phyloP scores from a whole-genome alignment of 2,113 vertebrate genomes.

The Mormoops blainvillei region DNA sequence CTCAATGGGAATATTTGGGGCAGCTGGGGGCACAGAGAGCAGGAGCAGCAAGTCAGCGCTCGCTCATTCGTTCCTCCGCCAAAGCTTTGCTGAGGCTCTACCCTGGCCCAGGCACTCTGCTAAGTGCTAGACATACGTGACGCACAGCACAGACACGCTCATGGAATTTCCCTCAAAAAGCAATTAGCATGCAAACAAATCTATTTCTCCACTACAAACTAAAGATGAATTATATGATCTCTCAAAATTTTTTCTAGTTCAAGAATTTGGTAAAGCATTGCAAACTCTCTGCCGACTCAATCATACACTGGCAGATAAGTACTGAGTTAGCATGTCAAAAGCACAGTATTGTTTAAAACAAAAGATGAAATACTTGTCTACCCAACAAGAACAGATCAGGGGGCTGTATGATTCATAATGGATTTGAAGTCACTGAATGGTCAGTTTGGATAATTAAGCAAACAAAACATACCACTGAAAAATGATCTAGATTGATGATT shows the following conservation, averaged over 20 bases:
- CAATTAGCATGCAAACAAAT: background rate
- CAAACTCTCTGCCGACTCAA: background rate
- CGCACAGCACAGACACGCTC: background rate
- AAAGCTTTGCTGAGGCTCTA: background rate
- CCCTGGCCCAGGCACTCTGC: background rate
- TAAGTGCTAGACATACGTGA: background rate
- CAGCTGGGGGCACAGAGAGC: background rate
- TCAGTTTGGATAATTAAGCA: conserved; percentile 44
- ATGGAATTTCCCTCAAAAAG: background rate
- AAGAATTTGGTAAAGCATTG: conserved; percentile 14
- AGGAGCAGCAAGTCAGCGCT: background rate
- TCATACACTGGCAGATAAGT: conserved; percentile 25
- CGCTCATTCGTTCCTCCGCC: background rate
- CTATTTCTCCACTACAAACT: background rate
- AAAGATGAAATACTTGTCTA: conserved; percentile 43
- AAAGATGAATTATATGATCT: background rate
- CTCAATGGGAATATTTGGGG: background rate
- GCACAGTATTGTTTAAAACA: background rate
- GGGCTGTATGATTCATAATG: background rate
- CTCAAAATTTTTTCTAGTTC: background rate
- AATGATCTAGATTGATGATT: conserved; percentile 45
- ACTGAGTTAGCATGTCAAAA: conserved; percentile 48
- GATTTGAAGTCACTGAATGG: conserved; percentile 14
- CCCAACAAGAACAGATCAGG: conserved; percentile 16
- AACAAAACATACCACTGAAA: conserved; percentile 32